Evolutionary conservation across 2,888 invertebrate species (phyloP), one percentile per base, ranked within the genome.

Genomic region (Drosophila peninsularis): DNA sequence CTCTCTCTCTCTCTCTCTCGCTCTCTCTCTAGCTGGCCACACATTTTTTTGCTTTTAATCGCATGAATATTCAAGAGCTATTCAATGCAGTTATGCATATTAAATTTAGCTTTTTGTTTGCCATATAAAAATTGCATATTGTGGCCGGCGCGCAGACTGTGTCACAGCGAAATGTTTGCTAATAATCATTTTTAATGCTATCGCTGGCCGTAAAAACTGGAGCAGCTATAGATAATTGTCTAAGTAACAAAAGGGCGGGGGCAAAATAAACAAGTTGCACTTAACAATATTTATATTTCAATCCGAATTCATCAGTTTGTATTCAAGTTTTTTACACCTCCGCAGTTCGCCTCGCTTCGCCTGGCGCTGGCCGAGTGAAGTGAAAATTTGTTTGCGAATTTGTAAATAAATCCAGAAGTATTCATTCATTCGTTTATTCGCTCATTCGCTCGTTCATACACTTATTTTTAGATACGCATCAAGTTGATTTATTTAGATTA

Each of bases 401-500:
- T 88, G 89, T 82, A 84, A 90, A 89, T 90, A 88, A 90, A 78
- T 74, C 79, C 70, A 65, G 54, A 86, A 63, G 68, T 67, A 81
- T 80, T 71, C 77, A 71, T 62, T 67, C 71, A 62, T 65, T 63
- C 70, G 69, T 53, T 71, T 60, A 68, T 57, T 60, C 71, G 27
- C 5, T 54, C 19, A 41, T 45, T 45, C 56, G 56, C 14, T 56
- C 71, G 66, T 71, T 79, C 67, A 72, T 69, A 65, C 65, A 67
- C 49, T 54, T 49, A 62, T 87, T 77, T 83, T 87, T 62, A 87
- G 82, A 80, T 71, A 87, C 81, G 87, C 82, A 87, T 87, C 82
- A 87, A 87, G 81, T 86, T 90, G 90, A 90, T 90, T 90, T 90
- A 90, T 90, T 90, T 90, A 79, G 79, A 67, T 81, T 79, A 66